Base-by-base conservation (phyloP, 2,888 invertebrate genomes). In the Petrolisthes cinctipes region DNA sequence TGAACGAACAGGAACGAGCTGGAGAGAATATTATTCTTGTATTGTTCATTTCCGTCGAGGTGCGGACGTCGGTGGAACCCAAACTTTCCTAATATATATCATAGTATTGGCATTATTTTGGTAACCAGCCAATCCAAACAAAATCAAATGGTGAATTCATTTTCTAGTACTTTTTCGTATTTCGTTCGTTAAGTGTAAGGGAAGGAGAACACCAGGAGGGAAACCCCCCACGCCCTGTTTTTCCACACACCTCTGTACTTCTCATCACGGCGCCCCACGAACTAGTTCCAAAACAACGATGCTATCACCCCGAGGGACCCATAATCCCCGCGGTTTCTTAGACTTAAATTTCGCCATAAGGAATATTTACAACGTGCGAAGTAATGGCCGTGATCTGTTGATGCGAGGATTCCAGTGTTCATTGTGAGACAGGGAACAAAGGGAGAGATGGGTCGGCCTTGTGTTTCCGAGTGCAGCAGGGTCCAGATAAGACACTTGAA, bases 311-410 rank as follows among this genome's bases (percentile, higher is more conserved):
- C 61, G 61, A 11, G 61, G 61, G 9, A 11, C 61, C 71, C 71
- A 14, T 71, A 11, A n/a, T 14, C 71, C 71, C 71, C n/a, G 71
- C 71, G 71, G 71, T 71, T 71, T 71, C 71, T n/a, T 20, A 71
- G 71, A n/a, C 71, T 71, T 71, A 71, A 71, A 71, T n/a, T 71
- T n/a, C 71, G 71, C 71, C 71, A 71, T 71, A 71, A 71, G 71
- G 71, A 71, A 71, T 71, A 71, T 71, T 71, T 71, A 71, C 71
- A 71, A 71, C 71, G 71, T 71, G 71, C 71, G 71, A 71, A 71
- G 71, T 71, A 71, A 71, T 71, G 71, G 71, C 71, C 71, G 71
- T 71, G 71, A 71, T 71, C 71, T 71, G 71, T 6, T 71, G 71
- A 71, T 71, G 71, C n/a, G 71, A 6, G 14, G 71, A 4, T 11